Evolutionary conservation across 2,888 invertebrate genomes (phyloP), one percentile per base, ranked within the genome.

Genomic region (Thereva nobilitata): DNA sequence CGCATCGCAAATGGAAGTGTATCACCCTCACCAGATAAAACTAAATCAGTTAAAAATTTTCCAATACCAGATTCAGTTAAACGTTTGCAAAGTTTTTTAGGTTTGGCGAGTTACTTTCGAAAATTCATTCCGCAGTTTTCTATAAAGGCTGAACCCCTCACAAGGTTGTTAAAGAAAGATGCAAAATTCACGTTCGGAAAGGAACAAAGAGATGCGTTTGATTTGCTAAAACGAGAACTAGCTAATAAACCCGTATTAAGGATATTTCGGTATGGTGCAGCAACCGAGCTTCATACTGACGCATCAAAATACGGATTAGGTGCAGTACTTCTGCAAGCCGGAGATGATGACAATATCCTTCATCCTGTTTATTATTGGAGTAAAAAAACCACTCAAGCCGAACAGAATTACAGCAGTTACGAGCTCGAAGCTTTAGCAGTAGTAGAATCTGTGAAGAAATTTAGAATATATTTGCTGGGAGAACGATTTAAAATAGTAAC

Each of bases 221-320:
- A 56, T 5, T 2, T 34, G 5, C 44, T 56, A 5, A 56, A 56
- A 34, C 4, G 35, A 12, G 40, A 61, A 3, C 50, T 34, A 2
- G n/a, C 10, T 4, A 64, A 68, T 5, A 63, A 47, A 5, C 72
- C 67, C 49, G 71, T 73, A 50, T 55, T 73, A 1, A 72, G 74
- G 42, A 72, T 73, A 0, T 72, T 74, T 23, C 23, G 23, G 2
- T 23, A 23, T 23, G 23, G 23, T 23, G 49, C 6, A 9, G 5
- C 12, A 12, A 49, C 12, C n/a, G 12, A 49, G 12, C 8, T 49
- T 6, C 49, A 49, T 12, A 12, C 4, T 12, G 49, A 49, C n/a
- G 49, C 8, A 23, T 9, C 4, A 4, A 9, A 4, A 4, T 12
- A 23, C 5, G 23, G 49, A 9, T 49, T 49, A 4, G 49, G 49